Percentiles rank a stretch among this genome's conserved stretches.
Conservation (phyloP, 1,140 invertebrate genomes). For the Trypoxylus dichotomus region DNA sequence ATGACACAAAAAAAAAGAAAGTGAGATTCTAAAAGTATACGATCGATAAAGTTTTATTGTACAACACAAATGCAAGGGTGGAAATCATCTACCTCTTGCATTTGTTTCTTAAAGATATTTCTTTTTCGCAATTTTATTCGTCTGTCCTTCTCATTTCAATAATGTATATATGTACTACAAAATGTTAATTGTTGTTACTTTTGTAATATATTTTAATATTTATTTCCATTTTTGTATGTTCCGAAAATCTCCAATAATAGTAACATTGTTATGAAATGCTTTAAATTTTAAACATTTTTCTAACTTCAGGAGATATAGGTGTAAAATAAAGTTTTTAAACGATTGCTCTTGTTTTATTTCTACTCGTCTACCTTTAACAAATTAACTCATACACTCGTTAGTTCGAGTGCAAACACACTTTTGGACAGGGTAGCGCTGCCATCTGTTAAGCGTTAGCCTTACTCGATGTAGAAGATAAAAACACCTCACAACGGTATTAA, state of each 20-base stretch:
- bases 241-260: background rate
- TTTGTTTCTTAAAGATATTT: background rate
- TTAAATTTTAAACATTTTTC: slow-evolving; percentile 36
- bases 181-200: slow-evolving; percentile 24
- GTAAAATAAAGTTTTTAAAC: slow-evolving; percentile 42
- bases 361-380: background rate
- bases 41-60: background rate
- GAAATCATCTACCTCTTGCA: background rate
- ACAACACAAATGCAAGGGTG: background rate
- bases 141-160: slow-evolving; percentile 11
- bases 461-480: no score
- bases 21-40: slow-evolving; percentile 9
- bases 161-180: slow-evolving; percentile 23
- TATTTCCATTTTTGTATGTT: slow-evolving; percentile 4
- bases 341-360: slow-evolving; percentile 33
- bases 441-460: background rate
- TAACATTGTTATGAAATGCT: background rate
- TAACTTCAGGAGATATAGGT: slow-evolving; percentile 41
- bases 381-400: background rate
- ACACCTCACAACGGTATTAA: no score
- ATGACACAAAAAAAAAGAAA: background rate
- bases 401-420: background rate
- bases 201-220: slow-evolving; percentile 26
- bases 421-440: background rate
- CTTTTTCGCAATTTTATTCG: background rate